Conservation (phyloP, 2,888 invertebrate genomes). For the Spicauda simplicius region DNA sequence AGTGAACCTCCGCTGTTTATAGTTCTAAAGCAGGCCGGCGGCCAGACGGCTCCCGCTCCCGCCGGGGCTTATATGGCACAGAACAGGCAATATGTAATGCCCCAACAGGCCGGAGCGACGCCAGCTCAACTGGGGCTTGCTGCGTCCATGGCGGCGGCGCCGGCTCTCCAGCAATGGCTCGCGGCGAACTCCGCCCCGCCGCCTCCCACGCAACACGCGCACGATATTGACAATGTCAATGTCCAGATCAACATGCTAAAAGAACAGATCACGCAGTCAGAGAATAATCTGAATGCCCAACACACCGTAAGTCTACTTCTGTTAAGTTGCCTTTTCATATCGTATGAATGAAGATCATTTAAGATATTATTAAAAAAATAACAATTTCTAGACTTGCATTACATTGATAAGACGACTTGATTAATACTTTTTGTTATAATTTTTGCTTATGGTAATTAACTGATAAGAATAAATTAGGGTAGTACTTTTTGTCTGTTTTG, state of each 20-base stretch:
- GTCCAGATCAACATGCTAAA: slow-evolving; percentile 93
- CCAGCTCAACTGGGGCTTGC: slow-evolving; percentile 84
- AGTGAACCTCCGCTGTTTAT: slow-evolving; percentile 85
- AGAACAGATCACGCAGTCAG: slow-evolving; percentile 97
- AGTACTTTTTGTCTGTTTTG: background rate
- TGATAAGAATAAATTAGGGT: background rate
- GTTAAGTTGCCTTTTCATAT: background rate
- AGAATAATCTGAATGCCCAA: slow-evolving; percentile 97
- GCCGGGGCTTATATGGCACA: slow-evolving; percentile 83
- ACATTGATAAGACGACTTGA: no score
- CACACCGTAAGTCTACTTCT: slow-evolving; percentile 88
- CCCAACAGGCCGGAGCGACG: slow-evolving; percentile 82
- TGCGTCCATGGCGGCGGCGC: slow-evolving; percentile 80
- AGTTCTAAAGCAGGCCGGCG: slow-evolving; percentile 90
- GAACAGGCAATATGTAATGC: slow-evolving; percentile 85
- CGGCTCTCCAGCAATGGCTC: slow-evolving; percentile 77
- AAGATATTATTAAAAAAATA: background rate
- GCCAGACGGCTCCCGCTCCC: slow-evolving; percentile 79
- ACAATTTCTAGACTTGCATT: no score
- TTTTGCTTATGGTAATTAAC: no score
- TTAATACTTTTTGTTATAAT: no score
- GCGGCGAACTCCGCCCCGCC: slow-evolving; percentile 71
- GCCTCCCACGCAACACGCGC: slow-evolving; percentile 54
- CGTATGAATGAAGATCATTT: background rate
- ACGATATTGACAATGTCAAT: slow-evolving; percentile 85